Evolutionary conservation across 64 coral and sea anemone species (phyloP), one percentile per base, ranked within the genome.

Genomic region (Catalaphyllia jardinei): DNA sequence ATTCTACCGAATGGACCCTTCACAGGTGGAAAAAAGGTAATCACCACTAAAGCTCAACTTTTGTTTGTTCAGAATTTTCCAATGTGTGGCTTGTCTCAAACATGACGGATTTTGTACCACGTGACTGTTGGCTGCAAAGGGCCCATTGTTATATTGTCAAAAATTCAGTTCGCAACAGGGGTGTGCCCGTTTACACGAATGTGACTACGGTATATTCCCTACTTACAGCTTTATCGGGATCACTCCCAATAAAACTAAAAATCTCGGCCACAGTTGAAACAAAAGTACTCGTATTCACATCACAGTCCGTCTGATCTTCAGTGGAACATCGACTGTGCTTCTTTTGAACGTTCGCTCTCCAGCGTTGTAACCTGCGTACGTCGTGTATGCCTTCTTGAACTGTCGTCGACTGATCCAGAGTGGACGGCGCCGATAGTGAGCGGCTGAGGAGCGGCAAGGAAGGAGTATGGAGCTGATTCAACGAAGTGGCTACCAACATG

Each of bases 171-270:
- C 42, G 7, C 4, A 46, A 46, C 42, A 46, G 33, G 33, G 33
- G 33, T 35, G 33, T 3, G 33, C 33, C 33, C 33, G 1, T 35
- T 35, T 35, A 35, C 3, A 35, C 33, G 33, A 35, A 35, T 35
- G 33, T 35, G 33, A 35, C 33, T 35, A n/a, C n/a, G n/a, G n/a
- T n/a, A n/a, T n/a, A 0, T 29, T 6, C 11, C 35, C 27, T n/a
- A 87, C 75, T 95, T 89, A 98, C 96, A 52, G 87, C 88, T 72
- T 92, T 92, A 64, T 98, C 93, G 18, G 90, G 96, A 28, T 92
- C 83, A 72, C 96, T 92, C n/a, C 93, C 96, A 87, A 98, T 82
- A 78, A 98, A 98, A 52, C 83, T 49, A 77, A 98, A 98, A 17
- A 98, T 98, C 80, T 98, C 93, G 69, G 94, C 87, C 62, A 95